A percentile compares a stretch with the other conserved stretches of the same genome.
phyloP scores from a whole-genome alignment of 2,113 vertebrate species.

The Ariopsis seemanni region DNA sequence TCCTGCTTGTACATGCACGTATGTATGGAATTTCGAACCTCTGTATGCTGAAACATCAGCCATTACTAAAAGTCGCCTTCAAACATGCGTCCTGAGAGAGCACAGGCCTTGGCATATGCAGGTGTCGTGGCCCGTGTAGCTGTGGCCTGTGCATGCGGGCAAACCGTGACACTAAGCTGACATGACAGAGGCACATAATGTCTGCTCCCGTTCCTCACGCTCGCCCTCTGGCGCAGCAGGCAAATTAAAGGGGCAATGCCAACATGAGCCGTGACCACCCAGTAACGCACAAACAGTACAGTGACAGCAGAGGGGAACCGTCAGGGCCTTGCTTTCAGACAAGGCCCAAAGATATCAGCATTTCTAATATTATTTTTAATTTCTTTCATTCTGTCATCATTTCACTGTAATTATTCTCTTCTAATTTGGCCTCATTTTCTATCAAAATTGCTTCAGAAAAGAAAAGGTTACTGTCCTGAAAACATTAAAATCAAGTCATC shows the following conservation, averaged over 20 bases:
- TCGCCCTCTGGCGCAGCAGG: slow-evolving; percentile 67
- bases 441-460: too few species aligned
- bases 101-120: slow-evolving; percentile 31
- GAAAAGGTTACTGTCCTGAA: too few species aligned
- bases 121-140: slow-evolving; percentile 65
- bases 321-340: too few species aligned
- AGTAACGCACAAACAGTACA: not conserved
- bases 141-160: slow-evolving; percentile 65
- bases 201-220: slow-evolving; percentile 75
- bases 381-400: too few species aligned
- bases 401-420: too few species aligned
- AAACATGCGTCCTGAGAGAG: not conserved
- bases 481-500: too few species aligned
- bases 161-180: slow-evolving; percentile 72
- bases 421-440: too few species aligned
- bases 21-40: not conserved
- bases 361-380: too few species aligned
- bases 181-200: slow-evolving; percentile 79
- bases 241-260: slow-evolving; percentile 73
- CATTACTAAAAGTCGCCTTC: not conserved
- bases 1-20: not conserved
- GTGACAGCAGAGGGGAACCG: not conserved
- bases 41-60: not conserved
- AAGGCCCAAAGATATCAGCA: too few species aligned
- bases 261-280: slow-evolving; percentile 25